Base-by-base conservation (phyloP, 2,797 vertebrate species). In the Pangasius mekongensis region DNA sequence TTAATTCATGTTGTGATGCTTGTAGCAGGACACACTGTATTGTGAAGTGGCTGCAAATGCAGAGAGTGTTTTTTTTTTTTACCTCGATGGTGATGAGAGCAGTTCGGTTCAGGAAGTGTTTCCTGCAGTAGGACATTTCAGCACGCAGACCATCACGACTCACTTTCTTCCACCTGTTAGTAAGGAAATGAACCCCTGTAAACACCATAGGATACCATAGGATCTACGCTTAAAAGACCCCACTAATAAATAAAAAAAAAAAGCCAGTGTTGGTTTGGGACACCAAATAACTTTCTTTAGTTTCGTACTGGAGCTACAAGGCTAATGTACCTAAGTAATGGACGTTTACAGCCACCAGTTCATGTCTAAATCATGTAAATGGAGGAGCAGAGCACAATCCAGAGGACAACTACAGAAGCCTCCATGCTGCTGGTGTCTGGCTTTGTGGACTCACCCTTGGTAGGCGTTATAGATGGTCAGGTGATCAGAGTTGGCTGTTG, bases 381-480 rank as follows among this genome's bases (percentile, higher is more conserved):
- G 16, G 1, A 81, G 33, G 33, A 14, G 56, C 4, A 27, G 30
- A 33, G 7, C 22, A 43, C 8, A 60, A 81, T 58, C 16, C 52
- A 36, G 77, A 20, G 2, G 22, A 3, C 8, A 14, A 39, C 56
- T 8, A 0, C 33, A 43, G 56, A 43, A 8, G 20, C 33, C 22
- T 24, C 1, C 3, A 0, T 27, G 58, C 58, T 83, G 36, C 27
- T 47, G 20, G 33, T 24, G 30, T 1, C 20, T 85, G 36, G 49
- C 6, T 49, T 66, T 5, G n/a, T 54, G 33, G 43, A 27, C 89
- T 86, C 96, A 99, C 99, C 98, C 98, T 13, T 97, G 89, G 80
- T 98, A 99, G 27, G 98, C 98, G 0, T 96, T 98, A 94, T 98
- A 99, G 92, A 99, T 97, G 0, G 98, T 99, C 92, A 99, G 94